Evolutionary conservation across 2,113 vertebrate genomes (phyloP).

Genomic region (Stegostoma tigrinum): DNA sequence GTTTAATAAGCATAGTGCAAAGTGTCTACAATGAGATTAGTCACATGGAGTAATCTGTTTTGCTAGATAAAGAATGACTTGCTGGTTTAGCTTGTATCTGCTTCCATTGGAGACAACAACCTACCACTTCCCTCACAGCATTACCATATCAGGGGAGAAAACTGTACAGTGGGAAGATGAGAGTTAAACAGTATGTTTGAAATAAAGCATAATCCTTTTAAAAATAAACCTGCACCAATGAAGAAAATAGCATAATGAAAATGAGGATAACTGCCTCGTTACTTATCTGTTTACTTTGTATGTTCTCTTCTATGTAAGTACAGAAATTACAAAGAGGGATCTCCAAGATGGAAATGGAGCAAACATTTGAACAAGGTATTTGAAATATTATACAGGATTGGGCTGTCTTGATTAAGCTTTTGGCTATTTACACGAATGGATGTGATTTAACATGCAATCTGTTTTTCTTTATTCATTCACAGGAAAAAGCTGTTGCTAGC

Average conservation of each 20-base stretch:
- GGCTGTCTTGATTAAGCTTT: not conserved
- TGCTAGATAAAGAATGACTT: not conserved
- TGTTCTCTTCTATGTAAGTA: not conserved
- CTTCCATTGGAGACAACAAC: not conserved
- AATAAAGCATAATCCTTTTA: not conserved
- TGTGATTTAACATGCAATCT: too few species aligned
- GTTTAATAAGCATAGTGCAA: not conserved
- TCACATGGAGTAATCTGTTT: not conserved
- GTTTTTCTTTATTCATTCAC: too few species aligned
- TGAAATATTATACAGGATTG: not conserved
- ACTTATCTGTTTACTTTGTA: not conserved
- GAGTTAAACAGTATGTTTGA: not conserved
- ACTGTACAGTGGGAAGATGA: not conserved
- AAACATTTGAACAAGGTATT: not conserved
- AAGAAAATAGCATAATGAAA: not conserved
- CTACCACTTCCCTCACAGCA: too few species aligned
- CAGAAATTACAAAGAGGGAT: not conserved
- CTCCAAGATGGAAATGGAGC: not conserved
- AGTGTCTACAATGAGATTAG: not conserved
- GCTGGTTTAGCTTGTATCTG: not conserved
- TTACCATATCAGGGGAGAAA: too few species aligned
- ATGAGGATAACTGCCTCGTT: not conserved
- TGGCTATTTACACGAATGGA: not conserved
- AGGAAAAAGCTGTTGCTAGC: too few species aligned
- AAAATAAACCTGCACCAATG: not conserved